Base-by-base conservation (phyloP, 2,113 vertebrate genomes). In the Pachyramphus minor region DNA sequence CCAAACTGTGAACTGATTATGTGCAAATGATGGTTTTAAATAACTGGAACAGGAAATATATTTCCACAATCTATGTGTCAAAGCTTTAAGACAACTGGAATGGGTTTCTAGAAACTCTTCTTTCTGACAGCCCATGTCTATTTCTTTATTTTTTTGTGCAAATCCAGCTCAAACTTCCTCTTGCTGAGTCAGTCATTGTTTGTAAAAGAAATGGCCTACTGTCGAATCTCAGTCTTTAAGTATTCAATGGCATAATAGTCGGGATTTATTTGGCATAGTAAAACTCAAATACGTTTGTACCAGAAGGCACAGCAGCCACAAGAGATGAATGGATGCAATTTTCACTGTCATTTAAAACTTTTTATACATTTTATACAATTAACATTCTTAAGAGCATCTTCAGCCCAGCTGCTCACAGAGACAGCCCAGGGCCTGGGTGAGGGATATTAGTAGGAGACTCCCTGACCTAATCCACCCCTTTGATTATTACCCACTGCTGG, bases 11-110 rank as follows among this genome's bases (percentile, higher is more conserved):
- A 84, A 97, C 63, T 95, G 74, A 92, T 96, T 96, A 90, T 73
- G 63, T 97, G 77, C 64, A 97, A 97, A 90, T 96, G 72, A 92
- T 84, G 89, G 19, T 81, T 96, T 97, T 95, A 85, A 96, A 90
- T 96, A 97, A 95, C 42, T 93, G 68, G 41, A 95, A 91, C 49
- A 91, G 76, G 47, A 97, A 97, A 84, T 63, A 17, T 85, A 95
- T 94, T 97, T 94, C 77, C 52, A 62, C 4, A 93, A 73, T 94
- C 50, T 52, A 37, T 28, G 13, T 74, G 52, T 86, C 69, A 87
- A 77, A 77, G 21, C 50, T 81, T 87, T 59, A 85, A 83, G 63
- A 87, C 8, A 90, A 64, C 69, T 79, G 49, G 35, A 91, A 96
- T 60, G 39, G 8, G 22, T 60, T 62, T 93, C 42, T 85, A 82